Percentiles rank a stretch among this genome's conserved stretches.
These are phyloP conservation scores for Zalophus californianus DNA, from an alignment of 2,797 vertebrate genomes.

Conservation along the genomic window DNA sequence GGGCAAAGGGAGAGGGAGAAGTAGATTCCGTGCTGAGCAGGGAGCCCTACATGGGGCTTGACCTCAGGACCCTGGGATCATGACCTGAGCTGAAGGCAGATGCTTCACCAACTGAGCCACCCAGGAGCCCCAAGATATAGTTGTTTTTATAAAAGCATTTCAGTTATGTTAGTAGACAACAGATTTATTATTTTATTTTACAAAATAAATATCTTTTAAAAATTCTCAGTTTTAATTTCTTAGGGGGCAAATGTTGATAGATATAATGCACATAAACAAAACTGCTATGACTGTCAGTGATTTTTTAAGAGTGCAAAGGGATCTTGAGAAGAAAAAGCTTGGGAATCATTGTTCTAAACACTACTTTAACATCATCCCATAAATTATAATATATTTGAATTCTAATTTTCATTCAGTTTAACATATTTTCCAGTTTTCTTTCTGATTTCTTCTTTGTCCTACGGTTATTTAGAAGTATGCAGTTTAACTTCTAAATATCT, in stretches of 20 bases:
- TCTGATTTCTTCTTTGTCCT: conserved; percentile 44
- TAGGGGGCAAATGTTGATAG: neutral
- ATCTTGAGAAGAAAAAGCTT: neutral
- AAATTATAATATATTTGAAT: conserved; percentile 8
- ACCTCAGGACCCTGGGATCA: neutral
- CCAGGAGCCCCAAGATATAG: neutral
- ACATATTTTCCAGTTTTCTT: conserved; percentile 31
- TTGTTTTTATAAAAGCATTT: neutral
- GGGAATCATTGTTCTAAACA: neutral
- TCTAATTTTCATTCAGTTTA: conserved; percentile 57
- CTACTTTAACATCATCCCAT: neutral
- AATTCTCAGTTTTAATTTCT: neutral
- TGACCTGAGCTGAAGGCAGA: neutral
- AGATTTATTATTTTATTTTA: neutral
- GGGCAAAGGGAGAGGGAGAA: neutral
- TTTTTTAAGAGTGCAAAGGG: neutral
- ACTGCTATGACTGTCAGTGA: neutral
- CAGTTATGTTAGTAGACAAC: neutral
- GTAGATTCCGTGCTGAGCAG: neutral
- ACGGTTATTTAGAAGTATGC: conserved; percentile 30
- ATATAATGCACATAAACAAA: neutral
- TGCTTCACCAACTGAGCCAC: neutral
- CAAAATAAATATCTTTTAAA: neutral
- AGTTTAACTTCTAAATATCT: conserved; percentile 55
- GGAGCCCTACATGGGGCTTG: neutral